Evolutionary conservation across 2,797 vertebrate genomes (phyloP).

Genomic region (Squalus acanthias): DNA sequence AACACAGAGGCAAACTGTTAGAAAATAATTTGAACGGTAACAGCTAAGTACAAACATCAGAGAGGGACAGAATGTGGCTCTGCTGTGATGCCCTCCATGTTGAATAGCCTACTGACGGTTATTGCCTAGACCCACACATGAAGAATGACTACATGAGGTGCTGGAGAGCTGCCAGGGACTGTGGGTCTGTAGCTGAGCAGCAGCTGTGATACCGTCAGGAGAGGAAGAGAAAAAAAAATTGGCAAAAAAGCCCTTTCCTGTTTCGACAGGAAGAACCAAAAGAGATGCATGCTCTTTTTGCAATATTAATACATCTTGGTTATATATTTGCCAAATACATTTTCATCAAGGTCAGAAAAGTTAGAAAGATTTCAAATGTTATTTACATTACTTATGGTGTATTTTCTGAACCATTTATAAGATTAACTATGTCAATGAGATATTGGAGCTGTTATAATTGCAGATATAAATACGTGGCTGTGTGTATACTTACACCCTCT

Average conservation of each 20-base stretch:
- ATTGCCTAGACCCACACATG: not conserved
- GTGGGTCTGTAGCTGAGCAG: not conserved
- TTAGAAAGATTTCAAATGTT: not conserved
- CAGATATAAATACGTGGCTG: not conserved
- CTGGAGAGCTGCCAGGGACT: not conserved
- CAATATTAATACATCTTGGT: not conserved
- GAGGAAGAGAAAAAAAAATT: not conserved
- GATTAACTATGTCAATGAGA: not conserved
- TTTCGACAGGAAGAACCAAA: not conserved
- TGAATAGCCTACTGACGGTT: not conserved
- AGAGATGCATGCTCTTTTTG: not conserved
- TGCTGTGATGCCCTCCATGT: not conserved
- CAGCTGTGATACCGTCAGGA: not conserved
- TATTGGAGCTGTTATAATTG: not conserved
- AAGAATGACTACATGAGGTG: not conserved
- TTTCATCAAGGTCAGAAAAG: not conserved
- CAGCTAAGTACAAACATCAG: not conserved
- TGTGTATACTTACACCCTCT: not conserved
- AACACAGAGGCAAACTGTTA: not conserved
- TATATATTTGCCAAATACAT: constrained; percentile 17
- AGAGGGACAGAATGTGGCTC: not conserved
- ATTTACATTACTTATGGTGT: not conserved
- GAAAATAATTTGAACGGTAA: not conserved
- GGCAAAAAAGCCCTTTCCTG: not conserved
- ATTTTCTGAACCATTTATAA: constrained; percentile 13